Conservation (phyloP, 2,113 vertebrate genomes). For the Alligator sinensis region DNA sequence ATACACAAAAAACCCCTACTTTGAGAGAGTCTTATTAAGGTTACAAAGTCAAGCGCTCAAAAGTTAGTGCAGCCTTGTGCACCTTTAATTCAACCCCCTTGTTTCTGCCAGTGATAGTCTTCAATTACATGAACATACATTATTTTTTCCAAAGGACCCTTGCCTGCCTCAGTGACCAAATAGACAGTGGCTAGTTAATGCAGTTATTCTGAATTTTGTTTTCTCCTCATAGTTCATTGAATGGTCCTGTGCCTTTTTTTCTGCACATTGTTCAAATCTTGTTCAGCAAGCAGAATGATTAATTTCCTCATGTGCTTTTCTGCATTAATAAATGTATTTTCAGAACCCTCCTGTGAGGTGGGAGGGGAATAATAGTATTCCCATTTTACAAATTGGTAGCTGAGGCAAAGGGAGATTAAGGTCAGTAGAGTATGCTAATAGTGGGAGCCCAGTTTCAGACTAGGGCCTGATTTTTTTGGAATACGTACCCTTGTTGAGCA, state of each 20-base stretch:
- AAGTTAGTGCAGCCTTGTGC: rapidly evolving
- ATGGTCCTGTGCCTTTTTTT: not conserved
- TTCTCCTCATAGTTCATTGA: not conserved
- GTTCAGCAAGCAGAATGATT: constrained; percentile 2
- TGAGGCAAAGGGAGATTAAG: not conserved
- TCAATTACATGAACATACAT: not conserved
- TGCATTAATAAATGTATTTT: not conserved
- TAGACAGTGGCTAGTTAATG: not conserved
- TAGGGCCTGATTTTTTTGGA: not conserved
- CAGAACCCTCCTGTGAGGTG: constrained; percentile 1
- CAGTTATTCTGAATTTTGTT: constrained; percentile 11
- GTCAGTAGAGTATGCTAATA: not conserved
- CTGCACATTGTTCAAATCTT: not conserved
- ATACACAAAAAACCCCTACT: not conserved
- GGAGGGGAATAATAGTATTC: not conserved
- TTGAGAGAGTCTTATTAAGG: not conserved
- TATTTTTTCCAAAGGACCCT: not conserved
- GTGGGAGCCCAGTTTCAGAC: not conserved
- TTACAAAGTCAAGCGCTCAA: not conserved
- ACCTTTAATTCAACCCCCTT: not conserved
- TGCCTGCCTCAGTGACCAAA: not conserved
- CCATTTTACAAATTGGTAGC: not conserved
- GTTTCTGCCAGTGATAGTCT: not conserved
- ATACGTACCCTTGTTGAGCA: not conserved
- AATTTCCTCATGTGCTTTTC: not conserved